Evolutionary conservation across 2,113 vertebrate species (phyloP), one percentile per base, ranked within the genome.

Genomic region (Syrrhaptes paradoxus): DNA sequence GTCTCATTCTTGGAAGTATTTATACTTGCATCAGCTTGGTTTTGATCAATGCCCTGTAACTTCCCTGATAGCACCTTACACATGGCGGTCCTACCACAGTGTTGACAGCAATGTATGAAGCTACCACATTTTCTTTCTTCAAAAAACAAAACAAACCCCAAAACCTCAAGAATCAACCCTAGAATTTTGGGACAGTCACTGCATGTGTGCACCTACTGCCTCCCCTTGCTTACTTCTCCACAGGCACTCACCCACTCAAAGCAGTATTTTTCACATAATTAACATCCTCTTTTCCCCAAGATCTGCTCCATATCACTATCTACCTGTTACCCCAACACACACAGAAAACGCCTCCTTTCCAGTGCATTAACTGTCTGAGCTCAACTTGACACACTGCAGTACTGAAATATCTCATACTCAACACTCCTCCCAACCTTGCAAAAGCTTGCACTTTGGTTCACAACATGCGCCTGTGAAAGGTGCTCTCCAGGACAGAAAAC

Each of bases 11-110:
- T 97, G 86, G 77, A 96, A 97, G 93, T 96, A 93, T 85, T 97
- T 96, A 75, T 92, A 97, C 96, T 97, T 97, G 92, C 97, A 95
- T 98, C 97, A 98, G 98, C 97, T 97, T 97, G 96, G 97, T 97
- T 97, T 96, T 97, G 96, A 98, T 96, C 96, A 97, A 98, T 97
- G 95, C 96, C 96, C 95, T 97, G 94, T 46, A 61, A 97, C 93
- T 93, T 97, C 81, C 93, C 96, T 93, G 96, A 96, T 89, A 97
- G 94, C 90, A 94, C 95, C 97, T 96, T 73, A 95, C 91, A 89
- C 89, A 63, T 31, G 74, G 87, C 15, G 38, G 96, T 96, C 93
- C 96, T 81, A 96, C 95, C 84, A 86, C 4, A 0, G 7, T 59
- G 89, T 94, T 97, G 95, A 95, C 91, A 96, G 93, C 84, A 66